These are phyloP conservation scores for Pipistrellus nathusii DNA, from an alignment of 2,797 vertebrate species.

Conservation along the genomic window DNA sequence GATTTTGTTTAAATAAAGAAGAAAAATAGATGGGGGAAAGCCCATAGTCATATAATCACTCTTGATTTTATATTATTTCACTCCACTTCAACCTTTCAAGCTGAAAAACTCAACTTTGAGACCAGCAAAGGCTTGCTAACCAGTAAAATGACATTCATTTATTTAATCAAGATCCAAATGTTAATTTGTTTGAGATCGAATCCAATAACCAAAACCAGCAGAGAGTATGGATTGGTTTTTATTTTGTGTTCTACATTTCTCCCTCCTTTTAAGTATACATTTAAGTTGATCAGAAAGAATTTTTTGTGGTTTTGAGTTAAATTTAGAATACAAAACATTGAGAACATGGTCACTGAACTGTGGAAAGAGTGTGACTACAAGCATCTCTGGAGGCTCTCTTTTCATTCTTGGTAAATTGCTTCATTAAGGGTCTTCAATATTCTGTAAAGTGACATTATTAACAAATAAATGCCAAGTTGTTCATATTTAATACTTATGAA, in stretches of 20 bases:
- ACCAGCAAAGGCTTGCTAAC: background rate
- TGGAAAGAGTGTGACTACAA: background rate
- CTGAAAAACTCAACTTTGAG: conserved; percentile 51
- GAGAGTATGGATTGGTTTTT: background rate
- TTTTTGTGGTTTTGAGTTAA: conserved; percentile 50
- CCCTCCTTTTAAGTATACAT: conserved; percentile 37
- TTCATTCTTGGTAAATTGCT: background rate
- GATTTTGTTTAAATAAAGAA: background rate
- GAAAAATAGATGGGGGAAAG: background rate
- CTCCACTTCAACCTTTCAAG: background rate
- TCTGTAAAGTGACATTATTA: background rate
- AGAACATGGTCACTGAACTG: background rate
- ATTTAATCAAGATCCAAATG: conserved; percentile 27
- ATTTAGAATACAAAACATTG: conserved; percentile 54
- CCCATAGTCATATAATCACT: background rate
- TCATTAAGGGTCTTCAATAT: background rate
- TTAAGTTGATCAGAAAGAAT: conserved; percentile 54
- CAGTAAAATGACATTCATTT: conserved; percentile 3
- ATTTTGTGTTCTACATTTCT: conserved; percentile 45
- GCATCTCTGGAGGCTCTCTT: background rate
- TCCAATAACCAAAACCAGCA: background rate
- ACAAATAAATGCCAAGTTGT: background rate
- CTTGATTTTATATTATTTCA: background rate
- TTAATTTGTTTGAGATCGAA: conserved; percentile 33
- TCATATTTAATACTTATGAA: background rate